These are phyloP conservation scores for Aphidius gifuensis DNA, from an alignment of 1,140 invertebrate species.

Conservation along the genomic window DNA sequence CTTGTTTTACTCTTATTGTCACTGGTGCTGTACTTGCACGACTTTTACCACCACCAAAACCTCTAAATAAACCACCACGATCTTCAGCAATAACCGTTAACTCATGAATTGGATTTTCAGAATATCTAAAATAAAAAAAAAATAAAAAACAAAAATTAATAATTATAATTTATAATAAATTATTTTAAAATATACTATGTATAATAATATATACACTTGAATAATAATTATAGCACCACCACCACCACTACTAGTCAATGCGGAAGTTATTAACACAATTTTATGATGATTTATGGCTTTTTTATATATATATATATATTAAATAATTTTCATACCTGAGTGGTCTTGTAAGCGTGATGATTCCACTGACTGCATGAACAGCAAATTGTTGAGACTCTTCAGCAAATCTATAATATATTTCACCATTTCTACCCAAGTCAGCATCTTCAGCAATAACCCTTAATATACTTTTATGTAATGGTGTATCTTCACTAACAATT, in stretches of 20 bases:
- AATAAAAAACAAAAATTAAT: constrained; percentile 1
- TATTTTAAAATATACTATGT: too few relatives aligned
- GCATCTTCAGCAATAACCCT: constrained; percentile 87
- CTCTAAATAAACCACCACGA: constrained; percentile 67
- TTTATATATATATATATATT: too few relatives aligned
- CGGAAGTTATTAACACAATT: not conserved
- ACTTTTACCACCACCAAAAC: constrained; percentile 53
- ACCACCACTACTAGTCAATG: too few relatives aligned
- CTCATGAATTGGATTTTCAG: constrained; percentile 68
- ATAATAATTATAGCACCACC: too few relatives aligned
- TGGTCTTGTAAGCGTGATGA: constrained; percentile 79
- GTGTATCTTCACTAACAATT: constrained; percentile 84
- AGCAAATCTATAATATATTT: constrained; percentile 94
- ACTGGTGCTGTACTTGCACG: constrained; percentile 71
- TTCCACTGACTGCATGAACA: constrained; percentile 87
- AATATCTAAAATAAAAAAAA: constrained; percentile 52
- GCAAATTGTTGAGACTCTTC: constrained; percentile 81
- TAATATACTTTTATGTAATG: constrained; percentile 74
- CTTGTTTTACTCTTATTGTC: constrained; percentile 74
- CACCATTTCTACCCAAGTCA: constrained; percentile 89
- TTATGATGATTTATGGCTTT: not conserved
- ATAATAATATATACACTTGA: too few relatives aligned
- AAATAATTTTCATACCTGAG: constrained; percentile 54
- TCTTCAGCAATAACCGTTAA: constrained; percentile 80
- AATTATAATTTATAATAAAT: not conserved